Evolutionary conservation across 1,140 invertebrate species (phyloP), one percentile per base, ranked within the genome.

Genomic region (Mya arenaria): DNA sequence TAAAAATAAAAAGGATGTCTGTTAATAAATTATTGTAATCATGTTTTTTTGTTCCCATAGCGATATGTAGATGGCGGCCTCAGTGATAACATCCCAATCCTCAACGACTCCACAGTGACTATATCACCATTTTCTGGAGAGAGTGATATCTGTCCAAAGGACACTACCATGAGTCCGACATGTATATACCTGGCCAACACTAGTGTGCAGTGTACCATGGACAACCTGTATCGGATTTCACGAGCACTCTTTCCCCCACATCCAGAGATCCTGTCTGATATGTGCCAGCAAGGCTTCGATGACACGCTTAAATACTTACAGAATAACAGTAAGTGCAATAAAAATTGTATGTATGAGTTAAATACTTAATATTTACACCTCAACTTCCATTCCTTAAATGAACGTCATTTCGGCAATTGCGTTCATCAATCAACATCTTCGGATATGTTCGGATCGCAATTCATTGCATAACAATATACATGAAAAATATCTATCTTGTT

Each of bases 51-150:
- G 66, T 66, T 56, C 52, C 83, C 75, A 58, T 84, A 94, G 93
- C 94, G 97, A 32, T 99, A 99, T 90, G 97, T 99, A 94, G 99
- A 99, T 92, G 99, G 99, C 36, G 98, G 98, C 6, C 97, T 99
- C 89, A 98, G 97, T 74, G 96, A 99, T 87, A 99, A 99, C 94
- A 93, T 99, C 85, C 98, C 98, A 1, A 96, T 96, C 1, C 91
- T 99, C 17, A 97, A 99, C 92, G 96, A 97, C 90, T 96, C 98
- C 89, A 99, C 99, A 0, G 96, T 99, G 74, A 99, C 98, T 0
- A 97, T 99, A 30, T 98, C 97, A 89, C 99, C 99, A 0, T 99
- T 99, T 93, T 97, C 97, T 89, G 99, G 99, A 0, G 98, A 99
- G 92, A 97, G 96, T 90, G 98, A 99, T 91, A 99, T 99, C 85